These are phyloP conservation scores for Pongo pygmaeus DNA, from an alignment of 2,113 vertebrate species.

Conservation along the genomic window DNA sequence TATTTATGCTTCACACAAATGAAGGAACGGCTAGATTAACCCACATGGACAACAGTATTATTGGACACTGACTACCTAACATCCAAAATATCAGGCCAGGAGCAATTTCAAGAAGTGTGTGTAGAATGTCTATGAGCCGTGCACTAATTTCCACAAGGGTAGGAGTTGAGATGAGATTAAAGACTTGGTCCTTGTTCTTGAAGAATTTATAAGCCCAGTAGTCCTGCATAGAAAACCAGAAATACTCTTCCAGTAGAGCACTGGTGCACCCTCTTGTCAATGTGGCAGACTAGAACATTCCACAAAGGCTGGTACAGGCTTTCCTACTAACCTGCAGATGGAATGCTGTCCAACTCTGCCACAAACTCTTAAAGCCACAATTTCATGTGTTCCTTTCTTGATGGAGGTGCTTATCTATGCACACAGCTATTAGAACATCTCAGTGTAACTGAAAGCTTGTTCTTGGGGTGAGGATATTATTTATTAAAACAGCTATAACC, in stretches of 20 bases:
- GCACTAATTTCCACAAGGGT: background rate
- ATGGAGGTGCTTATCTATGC: background rate
- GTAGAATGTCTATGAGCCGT: background rate
- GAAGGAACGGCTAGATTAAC: constrained; percentile 6
- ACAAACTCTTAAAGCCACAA: background rate
- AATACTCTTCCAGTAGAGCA: background rate
- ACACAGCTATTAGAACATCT: constrained; percentile 16
- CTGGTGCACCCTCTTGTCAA: background rate
- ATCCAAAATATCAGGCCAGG: background rate
- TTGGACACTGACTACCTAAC: background rate
- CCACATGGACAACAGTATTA: background rate
- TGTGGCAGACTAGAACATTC: background rate
- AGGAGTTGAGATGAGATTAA: background rate
- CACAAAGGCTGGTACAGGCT: background rate
- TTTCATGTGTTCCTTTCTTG: background rate
- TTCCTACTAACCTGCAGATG: background rate
- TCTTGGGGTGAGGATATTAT: background rate
- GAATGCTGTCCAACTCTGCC: background rate
- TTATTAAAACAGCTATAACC: constrained; percentile 49
- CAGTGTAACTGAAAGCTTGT: background rate
- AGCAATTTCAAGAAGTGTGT: background rate
- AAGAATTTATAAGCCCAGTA: background rate
- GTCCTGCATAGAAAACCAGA: background rate
- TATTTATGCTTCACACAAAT: constrained; percentile 69
- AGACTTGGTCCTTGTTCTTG: background rate